These are phyloP conservation scores for Sphenopsis melanotis DNA, from an alignment of 2,797 vertebrate species.

Conservation along the genomic window DNA sequence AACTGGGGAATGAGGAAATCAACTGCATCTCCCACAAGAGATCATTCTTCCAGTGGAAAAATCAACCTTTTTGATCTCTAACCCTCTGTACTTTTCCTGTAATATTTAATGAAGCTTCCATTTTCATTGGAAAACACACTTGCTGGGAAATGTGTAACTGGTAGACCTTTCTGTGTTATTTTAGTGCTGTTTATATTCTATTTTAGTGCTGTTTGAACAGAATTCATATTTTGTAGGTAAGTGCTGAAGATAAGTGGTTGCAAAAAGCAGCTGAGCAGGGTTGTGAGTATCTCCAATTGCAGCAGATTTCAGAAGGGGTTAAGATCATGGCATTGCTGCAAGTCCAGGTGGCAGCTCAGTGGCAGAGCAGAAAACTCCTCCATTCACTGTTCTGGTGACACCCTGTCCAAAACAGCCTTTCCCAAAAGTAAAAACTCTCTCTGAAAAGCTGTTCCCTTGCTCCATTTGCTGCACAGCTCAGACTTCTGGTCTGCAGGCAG, in stretches of 20 bases:
- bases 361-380: not conserved
- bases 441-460: not conserved
- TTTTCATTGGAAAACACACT: not conserved
- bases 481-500: not conserved
- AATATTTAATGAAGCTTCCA: not conserved
- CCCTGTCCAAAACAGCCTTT: not conserved
- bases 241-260: not conserved
- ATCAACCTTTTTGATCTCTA: not conserved
- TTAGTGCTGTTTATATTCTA: not conserved
- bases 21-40: not conserved
- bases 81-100: not conserved
- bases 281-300: not conserved
- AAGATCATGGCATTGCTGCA: not conserved
- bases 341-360: not conserved
- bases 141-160: not conserved
- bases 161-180: not conserved
- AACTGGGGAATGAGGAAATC: slow-evolving; percentile 1
- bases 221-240: not conserved
- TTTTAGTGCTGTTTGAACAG: not conserved
- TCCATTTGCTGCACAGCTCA: not conserved
- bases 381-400: not conserved
- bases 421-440: not conserved
- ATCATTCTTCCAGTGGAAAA: slow-evolving; percentile 12
- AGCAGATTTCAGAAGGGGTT: not conserved
- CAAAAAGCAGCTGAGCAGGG: not conserved